Base-by-base conservation (phyloP, 2,797 vertebrate genomes). In the Trematocara caparti region DNA sequence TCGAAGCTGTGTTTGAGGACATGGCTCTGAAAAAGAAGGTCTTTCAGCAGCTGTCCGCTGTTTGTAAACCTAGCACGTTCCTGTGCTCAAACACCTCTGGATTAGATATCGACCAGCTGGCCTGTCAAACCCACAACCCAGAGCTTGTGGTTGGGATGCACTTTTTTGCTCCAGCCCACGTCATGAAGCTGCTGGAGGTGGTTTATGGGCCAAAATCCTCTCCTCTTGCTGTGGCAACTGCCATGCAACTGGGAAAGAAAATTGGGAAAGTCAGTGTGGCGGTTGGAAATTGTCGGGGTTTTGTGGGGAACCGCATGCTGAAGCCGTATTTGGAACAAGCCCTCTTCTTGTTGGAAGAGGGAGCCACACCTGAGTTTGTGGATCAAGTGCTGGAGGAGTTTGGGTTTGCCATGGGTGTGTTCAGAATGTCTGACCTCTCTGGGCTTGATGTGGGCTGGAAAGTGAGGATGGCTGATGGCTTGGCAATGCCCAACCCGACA, bases 1-100 rank as follows among this genome's bases (percentile, higher is more conserved):
- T 99, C 1, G 98, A 99, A 92, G 98, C 98, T 1, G 97, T 99
- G 69, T 99, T 97, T 91, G 98, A 99, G 92, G 96, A 99, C 79
- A 96, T 97, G 95, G 86, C 74, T 1, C 90, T 99, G 34, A 99
- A 99, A 93, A 96, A 96, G 88, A 85, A 89, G 40, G 89, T 99
- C 85, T 99, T 99, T 89, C 88, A 77, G 11, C 96, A 97, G 83
- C 93, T 99, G 14, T 97, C 97, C 0, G 82, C 83, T 0, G 12
- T 96, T 71, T 98, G 97, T 89, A 97, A 96, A 87, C 95, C 96
- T 1, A 93, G 76, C 43, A 89, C 97, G 3, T 83, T 98, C 11
- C 90, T 99, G 50, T 97, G 97, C 89, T 96, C 96, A 73, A 99
- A 99, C 90, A 99, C 98, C 0, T 99, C 98, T 2, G 93, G 90